phyloP scores from a whole-genome alignment of 2,113 vertebrate genomes.

The Oreochromis niloticus region DNA sequence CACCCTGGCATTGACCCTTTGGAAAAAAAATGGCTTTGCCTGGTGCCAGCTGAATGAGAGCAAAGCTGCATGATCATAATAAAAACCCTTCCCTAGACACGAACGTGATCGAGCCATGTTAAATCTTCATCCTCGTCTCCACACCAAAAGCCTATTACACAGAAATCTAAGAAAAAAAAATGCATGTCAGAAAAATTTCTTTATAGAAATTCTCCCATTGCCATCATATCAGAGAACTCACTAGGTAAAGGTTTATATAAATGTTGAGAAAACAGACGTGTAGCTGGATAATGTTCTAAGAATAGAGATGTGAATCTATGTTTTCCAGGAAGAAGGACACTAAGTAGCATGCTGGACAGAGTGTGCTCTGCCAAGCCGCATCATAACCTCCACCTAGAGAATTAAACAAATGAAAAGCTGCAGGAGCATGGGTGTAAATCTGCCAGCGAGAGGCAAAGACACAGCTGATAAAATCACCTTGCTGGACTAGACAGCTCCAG shows the following conservation, averaged over 20 bases:
- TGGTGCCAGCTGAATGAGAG: constrained; percentile 18
- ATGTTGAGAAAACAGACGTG: not conserved
- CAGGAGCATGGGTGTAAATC: constrained; percentile 59
- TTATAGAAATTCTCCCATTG: not conserved
- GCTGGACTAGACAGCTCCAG: not conserved
- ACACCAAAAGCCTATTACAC: constrained; percentile 21
- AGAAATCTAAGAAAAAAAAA: not conserved
- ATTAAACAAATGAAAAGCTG: constrained; percentile 69
- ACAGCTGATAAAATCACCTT: constrained; percentile 33
- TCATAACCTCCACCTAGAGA: constrained; percentile 49
- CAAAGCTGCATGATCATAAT: constrained; percentile 15
- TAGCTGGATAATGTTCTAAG: not conserved
- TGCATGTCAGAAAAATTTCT: not conserved
- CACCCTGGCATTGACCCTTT: constrained; percentile 23
- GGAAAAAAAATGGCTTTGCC: constrained; percentile 12
- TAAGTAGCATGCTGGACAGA: not conserved
- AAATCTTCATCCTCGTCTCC: not conserved
- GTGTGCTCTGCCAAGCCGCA: constrained; percentile 45
- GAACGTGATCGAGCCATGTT: constrained; percentile 4
- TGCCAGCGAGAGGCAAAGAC: constrained; percentile 31
- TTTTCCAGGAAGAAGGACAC: constrained; percentile 31
- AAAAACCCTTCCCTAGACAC: not conserved
- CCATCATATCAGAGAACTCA: not conserved
- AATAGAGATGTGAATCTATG: not conserved
- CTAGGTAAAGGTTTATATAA: constrained; percentile 1